Evolutionary conservation across 2,113 vertebrate species (phyloP), one percentile per base, ranked within the genome.

Genomic region (Zonotrichia leucophrys): DNA sequence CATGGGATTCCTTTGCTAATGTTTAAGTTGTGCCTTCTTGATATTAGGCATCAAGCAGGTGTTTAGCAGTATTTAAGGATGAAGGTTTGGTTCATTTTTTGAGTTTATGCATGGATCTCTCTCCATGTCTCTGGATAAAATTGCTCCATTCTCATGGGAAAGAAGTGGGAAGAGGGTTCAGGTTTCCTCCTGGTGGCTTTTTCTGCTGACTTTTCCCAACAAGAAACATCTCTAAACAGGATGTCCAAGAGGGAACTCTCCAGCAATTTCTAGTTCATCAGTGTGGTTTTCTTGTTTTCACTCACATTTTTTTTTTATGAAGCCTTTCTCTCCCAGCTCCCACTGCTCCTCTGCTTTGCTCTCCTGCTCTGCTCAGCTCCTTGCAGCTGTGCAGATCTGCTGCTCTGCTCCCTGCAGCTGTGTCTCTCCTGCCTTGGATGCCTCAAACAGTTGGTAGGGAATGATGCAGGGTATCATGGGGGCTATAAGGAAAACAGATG

Each of bases 371-470:
- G 39, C 66, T 94, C 87, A 41, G 53, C 56, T 88, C 70, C 37
- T 74, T 92, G 87, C 88, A 96, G 82, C 90, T 94, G 94, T 96
- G 90, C 47, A 93, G 84, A 82, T 91, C 90, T 84, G 55, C 83
- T 69, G 52, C 74, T 92, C 62, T 90, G 74, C 67, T 97, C 81
- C 52, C 70, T 91, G 85, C 88, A 96, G 80, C 92, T 94, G 94
- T 94, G 84, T 56, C 69, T 88, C 81, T 30, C 25, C 49, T 93
- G 31, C 89, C 90, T 94, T 75, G 91, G 83, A 90, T 84, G 62
- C 88, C 60, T 96, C 78, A 85, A 97, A 73, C 72, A 95, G 91
- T 95, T 97, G 96, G 86, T 94, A 82, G 60, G 55, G 49, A 83
- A 52, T 86, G 66, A 50, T 72, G 50, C n/a, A 80, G 84, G 78